Percentiles rank a stretch among this genome's conserved stretches.
These are phyloP conservation scores for Eupristina koningsbergeri DNA, from an alignment of 1,140 invertebrate genomes.

Conservation along the genomic window DNA sequence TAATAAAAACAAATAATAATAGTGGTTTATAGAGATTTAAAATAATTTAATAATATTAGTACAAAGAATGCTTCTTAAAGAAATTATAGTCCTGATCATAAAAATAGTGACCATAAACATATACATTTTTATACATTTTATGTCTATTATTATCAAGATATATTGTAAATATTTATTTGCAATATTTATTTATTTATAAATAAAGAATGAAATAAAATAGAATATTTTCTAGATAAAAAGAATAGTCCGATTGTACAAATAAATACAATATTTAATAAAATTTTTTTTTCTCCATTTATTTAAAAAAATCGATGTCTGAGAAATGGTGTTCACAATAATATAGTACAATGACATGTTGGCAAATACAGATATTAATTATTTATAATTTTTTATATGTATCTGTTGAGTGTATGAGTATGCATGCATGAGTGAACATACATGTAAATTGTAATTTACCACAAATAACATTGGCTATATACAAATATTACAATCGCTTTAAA, in stretches of 20 bases:
- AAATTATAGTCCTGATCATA: neutral
- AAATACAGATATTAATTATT: slow-evolving; percentile 64
- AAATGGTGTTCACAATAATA: slow-evolving; percentile 73
- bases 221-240: neutral
- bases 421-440: neutral
- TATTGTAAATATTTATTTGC: neutral
- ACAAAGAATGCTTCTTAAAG: neutral
- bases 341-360: slow-evolving; percentile 70
- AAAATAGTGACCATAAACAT: slow-evolving; percentile 3
- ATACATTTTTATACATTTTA: neutral
- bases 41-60: slow-evolving; percentile 7
- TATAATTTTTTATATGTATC: slow-evolving; percentile 50
- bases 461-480: slow-evolving; percentile 66
- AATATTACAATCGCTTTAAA: slow-evolving; percentile 62
- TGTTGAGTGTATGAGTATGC: slow-evolving; percentile 2
- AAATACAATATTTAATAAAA: neutral
- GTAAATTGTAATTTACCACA: slow-evolving; percentile 63
- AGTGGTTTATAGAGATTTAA: neutral
- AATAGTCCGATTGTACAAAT: neutral
- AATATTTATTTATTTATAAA: neutral
- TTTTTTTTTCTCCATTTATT: slow-evolving; percentile 67
- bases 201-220: neutral
- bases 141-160: neutral
- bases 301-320: slow-evolving; percentile 72
- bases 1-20: neutral